These are phyloP conservation scores for Marisa cornuarietis DNA, from an alignment of 1,140 invertebrate species.

Conservation along the genomic window DNA sequence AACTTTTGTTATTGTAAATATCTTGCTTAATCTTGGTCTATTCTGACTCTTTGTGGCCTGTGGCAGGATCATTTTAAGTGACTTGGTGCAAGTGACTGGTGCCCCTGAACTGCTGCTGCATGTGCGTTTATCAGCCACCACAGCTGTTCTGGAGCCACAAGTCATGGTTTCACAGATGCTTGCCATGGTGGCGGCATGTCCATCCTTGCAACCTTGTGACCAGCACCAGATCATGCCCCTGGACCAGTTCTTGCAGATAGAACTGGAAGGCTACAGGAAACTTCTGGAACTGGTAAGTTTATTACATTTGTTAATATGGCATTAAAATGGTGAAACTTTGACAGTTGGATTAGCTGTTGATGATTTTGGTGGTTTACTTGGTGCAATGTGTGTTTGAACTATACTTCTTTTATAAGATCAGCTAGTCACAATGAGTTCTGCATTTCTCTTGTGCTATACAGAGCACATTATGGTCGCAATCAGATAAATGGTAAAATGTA, in stretches of 20 bases:
- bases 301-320: not conserved
- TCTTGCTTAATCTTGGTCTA: too few species aligned
- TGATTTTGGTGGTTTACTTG: too few species aligned
- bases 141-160: slow-evolving; percentile 19
- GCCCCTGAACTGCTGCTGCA: slow-evolving; percentile 54
- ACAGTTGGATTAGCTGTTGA: too few species aligned
- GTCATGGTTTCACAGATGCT: slow-evolving; percentile 37
- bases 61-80: slow-evolving; percentile 49
- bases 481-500: too few species aligned
- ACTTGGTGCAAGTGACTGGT: slow-evolving; percentile 57
- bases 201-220: slow-evolving; percentile 47
- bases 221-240: slow-evolving; percentile 53
- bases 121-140: slow-evolving; percentile 31
- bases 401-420: too few species aligned
- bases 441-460: too few species aligned
- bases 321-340: too few species aligned
- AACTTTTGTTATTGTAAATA: too few species aligned
- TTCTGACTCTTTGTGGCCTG: not conserved
- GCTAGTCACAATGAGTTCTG: too few species aligned
- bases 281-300: slow-evolving; percentile 30
- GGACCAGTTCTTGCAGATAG: slow-evolving; percentile 55
- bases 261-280: slow-evolving; percentile 47
- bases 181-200: slow-evolving; percentile 38
- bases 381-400: too few species aligned
- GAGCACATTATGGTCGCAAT: too few species aligned